Evolutionary conservation across 2,113 vertebrate species (phyloP).

Genomic region (Falco punctatus): DNA sequence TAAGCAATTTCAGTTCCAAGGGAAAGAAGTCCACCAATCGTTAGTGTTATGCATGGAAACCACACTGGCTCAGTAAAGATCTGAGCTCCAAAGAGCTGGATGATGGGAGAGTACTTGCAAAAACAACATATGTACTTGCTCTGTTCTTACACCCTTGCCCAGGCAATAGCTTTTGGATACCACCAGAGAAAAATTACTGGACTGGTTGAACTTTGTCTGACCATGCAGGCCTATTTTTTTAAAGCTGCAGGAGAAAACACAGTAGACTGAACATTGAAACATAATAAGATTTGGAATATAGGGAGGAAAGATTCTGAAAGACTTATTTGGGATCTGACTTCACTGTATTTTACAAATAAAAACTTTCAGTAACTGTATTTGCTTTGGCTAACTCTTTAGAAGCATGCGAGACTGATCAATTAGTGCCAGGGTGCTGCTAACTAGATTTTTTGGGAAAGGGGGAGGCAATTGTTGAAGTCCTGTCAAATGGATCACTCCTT

Average conservation of each 20-base stretch:
- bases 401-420: background rate
- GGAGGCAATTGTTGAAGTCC: conserved; percentile 51
- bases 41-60: background rate
- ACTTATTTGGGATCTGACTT: background rate
- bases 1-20: background rate
- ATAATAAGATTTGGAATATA: fast-evolving
- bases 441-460: background rate
- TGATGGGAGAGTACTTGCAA: background rate
- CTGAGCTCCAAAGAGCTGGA: background rate
- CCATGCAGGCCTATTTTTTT: background rate
- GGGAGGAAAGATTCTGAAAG: background rate
- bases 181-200: background rate
- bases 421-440: background rate
- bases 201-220: background rate
- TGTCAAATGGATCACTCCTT: conserved; percentile 57
- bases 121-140: background rate
- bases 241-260: background rate
- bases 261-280: background rate
- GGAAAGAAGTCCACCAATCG: background rate
- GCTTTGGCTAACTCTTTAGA: background rate
- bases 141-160: background rate
- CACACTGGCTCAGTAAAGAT: background rate
- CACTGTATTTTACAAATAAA: background rate
- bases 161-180: background rate
- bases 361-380: background rate